Conservation (phyloP, 35 echinoderm and acorn worm genomes). For the Nesometra sesokonis region DNA sequence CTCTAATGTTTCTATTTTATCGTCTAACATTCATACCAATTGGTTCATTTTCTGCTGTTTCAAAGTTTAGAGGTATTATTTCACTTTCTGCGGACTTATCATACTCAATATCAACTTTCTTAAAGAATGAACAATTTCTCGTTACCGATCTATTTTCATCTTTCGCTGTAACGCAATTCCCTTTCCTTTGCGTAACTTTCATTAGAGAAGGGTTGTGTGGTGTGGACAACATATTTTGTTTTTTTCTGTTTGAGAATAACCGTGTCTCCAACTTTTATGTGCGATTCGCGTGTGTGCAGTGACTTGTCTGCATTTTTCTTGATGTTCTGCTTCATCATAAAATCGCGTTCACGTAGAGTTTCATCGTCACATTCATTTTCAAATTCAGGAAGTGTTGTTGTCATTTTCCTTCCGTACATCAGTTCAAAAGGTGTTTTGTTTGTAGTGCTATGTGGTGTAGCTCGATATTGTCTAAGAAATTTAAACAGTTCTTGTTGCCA, state of each 20-base stretch:
- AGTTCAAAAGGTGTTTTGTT: conserved; percentile 23
- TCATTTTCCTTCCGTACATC: conserved; percentile 44
- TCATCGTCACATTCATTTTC: conserved; percentile 1
- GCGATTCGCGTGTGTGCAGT: conserved; percentile 9
- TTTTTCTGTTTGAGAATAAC: conserved; percentile 19
- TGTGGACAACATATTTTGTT: conserved; percentile 19
- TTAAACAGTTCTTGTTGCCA: conserved; percentile 55
- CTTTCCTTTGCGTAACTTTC: conserved; percentile 13
- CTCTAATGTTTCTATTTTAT: too few species aligned
- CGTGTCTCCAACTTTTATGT: conserved; percentile 19
- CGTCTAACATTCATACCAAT: too few species aligned
- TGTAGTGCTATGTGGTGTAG: conserved; percentile 48
- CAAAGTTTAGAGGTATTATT: too few species aligned
- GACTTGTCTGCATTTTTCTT: conserved; percentile 60
- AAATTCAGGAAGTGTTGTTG: conserved; percentile 10
- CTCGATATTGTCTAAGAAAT: conserved; percentile 58
- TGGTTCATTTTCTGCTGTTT: too few species aligned
- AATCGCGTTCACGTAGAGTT: conserved; percentile 23
- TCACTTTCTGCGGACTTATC: too few species aligned
- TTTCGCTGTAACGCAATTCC: conserved; percentile 14
- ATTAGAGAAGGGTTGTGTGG: conserved; percentile 9
- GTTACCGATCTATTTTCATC: neutral
- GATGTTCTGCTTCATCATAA: conserved; percentile 40
- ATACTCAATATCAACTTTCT: too few species aligned
- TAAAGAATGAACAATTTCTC: too few species aligned